phyloP scores from a whole-genome alignment of 2,113 vertebrate species.

The Bombycilla garrulus region DNA sequence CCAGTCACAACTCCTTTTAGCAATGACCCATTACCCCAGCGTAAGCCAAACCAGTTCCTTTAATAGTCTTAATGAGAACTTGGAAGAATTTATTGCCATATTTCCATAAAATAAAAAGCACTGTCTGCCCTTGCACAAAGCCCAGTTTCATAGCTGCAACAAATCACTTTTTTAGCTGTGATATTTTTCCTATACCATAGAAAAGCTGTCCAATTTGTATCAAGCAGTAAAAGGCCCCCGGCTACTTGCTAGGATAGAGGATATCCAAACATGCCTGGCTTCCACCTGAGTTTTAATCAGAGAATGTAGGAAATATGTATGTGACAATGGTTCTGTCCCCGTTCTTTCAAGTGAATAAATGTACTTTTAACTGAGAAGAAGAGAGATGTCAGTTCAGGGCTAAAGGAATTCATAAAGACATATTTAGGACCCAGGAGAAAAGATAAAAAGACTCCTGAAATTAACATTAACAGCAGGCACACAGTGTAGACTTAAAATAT shows the following conservation, averaged over 20 bases:
- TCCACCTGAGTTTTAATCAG: not conserved
- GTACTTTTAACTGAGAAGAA: not conserved
- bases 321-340: not conserved
- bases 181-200: not conserved
- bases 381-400: not conserved
- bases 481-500: not conserved
- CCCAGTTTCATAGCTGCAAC: not conserved
- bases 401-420: slow-evolving; percentile 1
- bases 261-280: not conserved
- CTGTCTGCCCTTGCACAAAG: not conserved
- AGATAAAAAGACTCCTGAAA: not conserved
- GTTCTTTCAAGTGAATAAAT: not conserved
- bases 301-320: not conserved
- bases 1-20: not conserved
- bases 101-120: not conserved
- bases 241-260: not conserved
- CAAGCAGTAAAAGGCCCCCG: not conserved
- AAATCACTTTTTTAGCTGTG: not conserved
- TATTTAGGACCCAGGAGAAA: not conserved
- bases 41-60: not conserved
- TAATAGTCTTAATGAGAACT: not conserved
- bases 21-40: no score
- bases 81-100: not conserved
- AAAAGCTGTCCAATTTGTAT: not conserved
- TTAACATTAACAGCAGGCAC: not conserved